Percentiles rank a stretch among this genome's conserved stretches.
These are phyloP conservation scores for Polydrusus tereticollis DNA, from an alignment of 2,888 invertebrate species.

Conservation along the genomic window DNA sequence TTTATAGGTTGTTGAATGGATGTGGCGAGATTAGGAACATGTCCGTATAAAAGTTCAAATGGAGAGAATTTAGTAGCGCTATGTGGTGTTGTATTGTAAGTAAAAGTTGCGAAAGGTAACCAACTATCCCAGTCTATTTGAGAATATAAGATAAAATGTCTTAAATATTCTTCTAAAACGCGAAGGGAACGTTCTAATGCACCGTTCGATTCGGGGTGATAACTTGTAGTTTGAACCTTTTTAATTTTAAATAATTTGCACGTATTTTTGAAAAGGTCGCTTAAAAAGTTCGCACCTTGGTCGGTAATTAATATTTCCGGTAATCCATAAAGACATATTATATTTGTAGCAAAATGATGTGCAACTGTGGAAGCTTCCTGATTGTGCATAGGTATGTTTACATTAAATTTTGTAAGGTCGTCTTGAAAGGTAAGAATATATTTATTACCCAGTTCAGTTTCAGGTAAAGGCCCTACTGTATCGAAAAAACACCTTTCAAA, in stretches of 20 bases:
- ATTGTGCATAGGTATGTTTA: conserved; percentile 10
- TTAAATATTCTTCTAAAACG: conserved; percentile 20
- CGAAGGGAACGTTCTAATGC: conserved; percentile 4
- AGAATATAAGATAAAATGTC: background rate
- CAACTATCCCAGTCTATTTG: conserved; percentile 9
- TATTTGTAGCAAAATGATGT: conserved; percentile 9
- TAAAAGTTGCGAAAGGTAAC: conserved; percentile 4
- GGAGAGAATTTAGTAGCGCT: background rate
- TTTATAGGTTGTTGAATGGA: conserved; percentile 6
- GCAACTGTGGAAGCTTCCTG: conserved; percentile 32
- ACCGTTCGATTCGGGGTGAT: conserved; percentile 23
- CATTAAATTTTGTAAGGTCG: conserved; percentile 24
- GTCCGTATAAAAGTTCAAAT: conserved; percentile 16
- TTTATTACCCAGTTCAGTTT: conserved; percentile 8
- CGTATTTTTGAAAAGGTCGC: background rate
- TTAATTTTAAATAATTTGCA: background rate
- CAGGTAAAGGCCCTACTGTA: conserved; percentile 4
- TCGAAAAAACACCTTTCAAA: conserved; percentile 18
- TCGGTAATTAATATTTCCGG: conserved; percentile 12
- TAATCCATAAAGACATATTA: conserved; percentile 20
- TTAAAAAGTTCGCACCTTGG: background rate
- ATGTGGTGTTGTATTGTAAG: conserved; percentile 5
- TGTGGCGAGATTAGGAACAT: background rate
- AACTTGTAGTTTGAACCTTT: conserved; percentile 16
- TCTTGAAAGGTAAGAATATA: no score